Evolutionary conservation across 2,113 vertebrate species (phyloP).

Genomic region (Felis catus): F.catus_Fca126_mat1.0 CM031423.1:16735001-16735500

Average conservation of each 20-base stretch:
- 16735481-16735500: background rate
- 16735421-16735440: slow-evolving; percentile 89
- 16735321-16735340: slow-evolving; percentile 96
- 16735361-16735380: slow-evolving; percentile 95
- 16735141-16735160: background rate
- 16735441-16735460: background rate
- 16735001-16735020: slow-evolving; percentile 77
- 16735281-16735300: slow-evolving; percentile 89
- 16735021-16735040: slow-evolving; percentile 70
- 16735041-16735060: slow-evolving; percentile 87
- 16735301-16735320: slow-evolving; percentile 99
- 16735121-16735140: background rate
- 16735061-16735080: slow-evolving; percentile 99
- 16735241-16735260: background rate
- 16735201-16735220: background rate
- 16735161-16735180: background rate
- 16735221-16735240: background rate
- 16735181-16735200: background rate
- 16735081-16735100: background rate
- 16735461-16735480: background rate
- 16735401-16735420: slow-evolving; percentile 96
- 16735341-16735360: slow-evolving; percentile 95
- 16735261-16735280: background rate
- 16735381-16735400: slow-evolving; percentile 95
- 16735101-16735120: background rate